phyloP scores from a whole-genome alignment of 1,140 invertebrate species.

The Carposina sasakii region DNA sequence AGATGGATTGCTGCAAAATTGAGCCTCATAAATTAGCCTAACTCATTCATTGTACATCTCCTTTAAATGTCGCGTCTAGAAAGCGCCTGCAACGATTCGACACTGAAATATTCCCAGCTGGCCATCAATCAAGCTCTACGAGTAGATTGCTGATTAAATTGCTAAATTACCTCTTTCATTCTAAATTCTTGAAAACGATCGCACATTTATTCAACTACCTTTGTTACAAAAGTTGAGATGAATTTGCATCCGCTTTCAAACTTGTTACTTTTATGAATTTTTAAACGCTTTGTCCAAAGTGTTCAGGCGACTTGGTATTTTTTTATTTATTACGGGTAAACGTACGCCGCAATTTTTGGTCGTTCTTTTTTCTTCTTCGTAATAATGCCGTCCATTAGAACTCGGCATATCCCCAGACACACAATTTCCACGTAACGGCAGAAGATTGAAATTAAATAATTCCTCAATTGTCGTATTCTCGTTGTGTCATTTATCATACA shows the following conservation, averaged over 20 bases:
- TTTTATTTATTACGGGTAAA: background rate
- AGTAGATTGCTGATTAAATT: slow-evolving; percentile 56
- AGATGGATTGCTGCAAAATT: slow-evolving; percentile 26
- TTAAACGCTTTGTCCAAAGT: background rate
- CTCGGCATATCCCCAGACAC: too few species aligned
- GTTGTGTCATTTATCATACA: too few species aligned
- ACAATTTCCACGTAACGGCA: too few species aligned
- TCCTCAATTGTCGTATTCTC: too few species aligned
- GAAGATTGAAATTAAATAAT: too few species aligned
- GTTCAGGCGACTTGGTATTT: background rate
- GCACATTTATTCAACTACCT: background rate
- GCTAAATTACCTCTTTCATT: slow-evolving; percentile 49
- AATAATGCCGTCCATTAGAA: too few species aligned
- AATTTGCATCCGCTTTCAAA: background rate
- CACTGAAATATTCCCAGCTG: slow-evolving; percentile 47
- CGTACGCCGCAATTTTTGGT: too few species aligned
- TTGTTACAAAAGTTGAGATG: too few species aligned
- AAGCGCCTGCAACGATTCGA: slow-evolving; percentile 26
- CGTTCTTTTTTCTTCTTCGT: too few species aligned
- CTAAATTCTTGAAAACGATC: background rate
- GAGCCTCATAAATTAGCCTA: slow-evolving; percentile 34
- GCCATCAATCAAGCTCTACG: slow-evolving; percentile 54
- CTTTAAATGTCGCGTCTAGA: slow-evolving; percentile 37
- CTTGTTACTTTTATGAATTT: background rate
- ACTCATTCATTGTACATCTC: slow-evolving; percentile 44